These are phyloP conservation scores for Otus sunia DNA, from an alignment of 2,113 vertebrate genomes.

Conservation along the genomic window DNA sequence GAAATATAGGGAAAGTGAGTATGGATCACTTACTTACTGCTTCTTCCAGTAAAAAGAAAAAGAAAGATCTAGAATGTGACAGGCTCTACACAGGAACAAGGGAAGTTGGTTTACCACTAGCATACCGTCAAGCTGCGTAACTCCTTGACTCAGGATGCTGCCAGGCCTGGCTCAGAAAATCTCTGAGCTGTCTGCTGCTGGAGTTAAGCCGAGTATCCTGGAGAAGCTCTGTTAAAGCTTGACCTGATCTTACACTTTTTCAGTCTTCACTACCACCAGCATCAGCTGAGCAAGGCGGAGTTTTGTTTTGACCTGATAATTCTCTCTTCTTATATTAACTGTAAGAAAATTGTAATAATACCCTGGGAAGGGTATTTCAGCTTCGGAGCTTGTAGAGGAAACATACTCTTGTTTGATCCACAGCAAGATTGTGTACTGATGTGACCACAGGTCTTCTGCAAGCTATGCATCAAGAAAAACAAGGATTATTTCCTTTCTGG, in stretches of 20 bases:
- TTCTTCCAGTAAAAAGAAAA: not conserved
- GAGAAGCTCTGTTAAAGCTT: not conserved
- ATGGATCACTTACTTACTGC: not conserved
- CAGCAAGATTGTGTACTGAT: not conserved
- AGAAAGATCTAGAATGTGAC: fast-evolving
- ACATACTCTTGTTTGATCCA: not conserved
- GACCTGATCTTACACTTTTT: not conserved
- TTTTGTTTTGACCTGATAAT: not conserved
- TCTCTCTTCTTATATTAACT: not conserved
- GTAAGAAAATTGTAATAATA: not conserved
- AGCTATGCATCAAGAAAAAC: not conserved
- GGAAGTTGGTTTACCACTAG: not conserved
- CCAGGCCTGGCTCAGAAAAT: not conserved
- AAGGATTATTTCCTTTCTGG: not conserved
- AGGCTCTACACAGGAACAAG: not conserved
- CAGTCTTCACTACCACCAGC: not conserved
- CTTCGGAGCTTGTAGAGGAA: not conserved
- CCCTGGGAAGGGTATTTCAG: not conserved
- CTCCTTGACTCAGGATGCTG: not conserved
- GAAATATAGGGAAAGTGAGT: not conserved
- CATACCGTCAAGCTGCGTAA: not conserved
- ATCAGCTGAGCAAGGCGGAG: not conserved
- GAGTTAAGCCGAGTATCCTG: not conserved
- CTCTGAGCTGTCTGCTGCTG: not conserved
- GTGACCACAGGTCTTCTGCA: not conserved